Evolutionary conservation across 1,140 invertebrate species (phyloP), one percentile per base, ranked within the genome.

Genomic region (Aleiodes sp.): DNA sequence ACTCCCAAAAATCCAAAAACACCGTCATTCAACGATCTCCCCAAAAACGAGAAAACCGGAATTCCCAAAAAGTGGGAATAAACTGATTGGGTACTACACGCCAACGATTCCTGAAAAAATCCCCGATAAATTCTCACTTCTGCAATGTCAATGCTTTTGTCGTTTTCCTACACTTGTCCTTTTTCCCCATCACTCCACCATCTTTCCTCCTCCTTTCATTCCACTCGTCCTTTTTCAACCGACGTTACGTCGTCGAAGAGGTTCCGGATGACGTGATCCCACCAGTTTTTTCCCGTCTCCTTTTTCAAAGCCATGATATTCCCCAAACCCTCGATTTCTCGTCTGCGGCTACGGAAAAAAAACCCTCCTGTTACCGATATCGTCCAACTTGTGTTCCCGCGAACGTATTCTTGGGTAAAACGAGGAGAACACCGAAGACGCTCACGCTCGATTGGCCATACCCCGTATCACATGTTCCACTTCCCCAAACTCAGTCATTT

Each of bases 201-300:
- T 73, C 68, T 70, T 35, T 71, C 52, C 68, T 60, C 59, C 67
- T 75, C 66, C 67, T n/a, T n/a, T n/a, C n/a, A n/a, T 29, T 21
- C 10, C 35, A 1, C 29, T 33, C 60, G 70, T 70, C 68, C 39
- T 72, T 57, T 71, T 64, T 63, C 70, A 72, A 65, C 67, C 14
- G 10, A n/a, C 12, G 56, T 3, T 14, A 59, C 21, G 24, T 56
- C 19, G 46, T 9, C 46, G 56, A 31, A 59, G 28, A 26, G 56
- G 56, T 59, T 59, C 26, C 26, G n/a, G n/a, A 3, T 59, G 56
- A 59, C 26, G 56, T 29, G 28, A 59, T 59, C 26, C 28, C n/a
- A 12, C 6, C 26, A 28, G 56, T 31, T 59, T 59, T 59, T 1
- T 16, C 2, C 12, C 4, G 46, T 24, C 16, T 52, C 21, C 19